Evolutionary conservation across 2,113 vertebrate genomes (phyloP).

Genomic region (Podiceps cristatus): DNA sequence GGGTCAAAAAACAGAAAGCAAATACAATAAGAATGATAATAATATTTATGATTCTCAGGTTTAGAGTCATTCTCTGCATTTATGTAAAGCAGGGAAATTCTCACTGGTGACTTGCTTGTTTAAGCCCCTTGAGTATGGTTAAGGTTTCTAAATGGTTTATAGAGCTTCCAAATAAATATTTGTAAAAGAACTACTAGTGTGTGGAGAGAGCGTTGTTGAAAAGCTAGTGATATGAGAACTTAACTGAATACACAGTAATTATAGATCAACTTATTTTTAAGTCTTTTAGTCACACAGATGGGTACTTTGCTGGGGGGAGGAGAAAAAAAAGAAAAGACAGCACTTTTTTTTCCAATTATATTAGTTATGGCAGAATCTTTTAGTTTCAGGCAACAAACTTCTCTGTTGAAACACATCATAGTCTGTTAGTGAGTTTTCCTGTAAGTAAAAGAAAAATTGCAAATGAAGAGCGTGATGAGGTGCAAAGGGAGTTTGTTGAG

Average conservation of each 20-base stretch:
- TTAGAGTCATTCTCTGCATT: neutral
- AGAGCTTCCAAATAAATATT: neutral
- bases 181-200: neutral
- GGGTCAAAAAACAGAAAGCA: neutral
- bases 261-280: neutral
- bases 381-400: neutral
- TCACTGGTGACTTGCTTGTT: neutral
- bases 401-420: fast-evolving
- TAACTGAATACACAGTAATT: neutral
- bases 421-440: neutral
- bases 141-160: neutral
- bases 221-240: neutral
- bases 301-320: neutral
- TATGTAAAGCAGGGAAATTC: neutral
- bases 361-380: neutral
- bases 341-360: neutral
- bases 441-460: neutral
- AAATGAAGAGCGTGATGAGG: neutral
- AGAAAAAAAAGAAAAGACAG: fast-evolving
- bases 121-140: neutral
- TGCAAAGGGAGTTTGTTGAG: neutral
- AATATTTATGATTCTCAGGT: neutral
- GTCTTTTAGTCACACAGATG: neutral
- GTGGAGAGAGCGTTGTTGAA: neutral
- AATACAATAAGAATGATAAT: neutral